Conservation (phyloP, 2,888 invertebrate species). For the Eupithecia centaureata region DNA sequence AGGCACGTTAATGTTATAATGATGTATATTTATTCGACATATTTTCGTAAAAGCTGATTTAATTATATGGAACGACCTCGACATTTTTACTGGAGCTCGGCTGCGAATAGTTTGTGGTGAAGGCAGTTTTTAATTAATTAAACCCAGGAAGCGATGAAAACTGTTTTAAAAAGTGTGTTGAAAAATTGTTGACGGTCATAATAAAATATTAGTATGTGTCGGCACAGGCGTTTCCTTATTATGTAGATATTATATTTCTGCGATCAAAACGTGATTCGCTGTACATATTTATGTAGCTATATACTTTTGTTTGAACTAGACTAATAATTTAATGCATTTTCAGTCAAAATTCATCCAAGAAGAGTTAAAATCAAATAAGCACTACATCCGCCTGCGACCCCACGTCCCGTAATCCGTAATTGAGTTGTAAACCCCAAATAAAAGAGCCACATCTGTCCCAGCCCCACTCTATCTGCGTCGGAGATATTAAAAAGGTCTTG, state of each 20-base stretch:
- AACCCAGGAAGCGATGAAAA: neutral
- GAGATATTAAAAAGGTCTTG: constrained; percentile 5
- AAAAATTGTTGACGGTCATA: neutral
- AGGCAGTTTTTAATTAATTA: neutral
- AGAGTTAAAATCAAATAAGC: neutral
- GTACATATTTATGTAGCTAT: too few relatives aligned
- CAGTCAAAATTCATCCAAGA: neutral
- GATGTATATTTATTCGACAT: neutral
- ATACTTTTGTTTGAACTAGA: too few relatives aligned
- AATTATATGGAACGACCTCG: neutral
- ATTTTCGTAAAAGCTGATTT: neutral
- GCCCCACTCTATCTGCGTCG: neutral
- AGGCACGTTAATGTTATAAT: too few relatives aligned
- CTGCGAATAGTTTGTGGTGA: neutral
- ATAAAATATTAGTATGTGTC: too few relatives aligned
- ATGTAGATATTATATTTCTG: too few relatives aligned
- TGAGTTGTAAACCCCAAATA: constrained; percentile 5
- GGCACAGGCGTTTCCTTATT: too few relatives aligned
- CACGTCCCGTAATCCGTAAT: neutral
- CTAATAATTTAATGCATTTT: too few relatives aligned
- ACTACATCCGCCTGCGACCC: neutral
- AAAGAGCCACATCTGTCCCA: constrained; percentile 2
- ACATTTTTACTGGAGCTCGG: neutral
- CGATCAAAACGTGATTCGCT: too few relatives aligned
- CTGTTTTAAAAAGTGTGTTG: neutral